Percentiles rank a stretch among this genome's conserved stretches.
Evolutionary conservation across 1,140 invertebrate species (phyloP).

Genomic region (Tachypleus tridentatus): DNA sequence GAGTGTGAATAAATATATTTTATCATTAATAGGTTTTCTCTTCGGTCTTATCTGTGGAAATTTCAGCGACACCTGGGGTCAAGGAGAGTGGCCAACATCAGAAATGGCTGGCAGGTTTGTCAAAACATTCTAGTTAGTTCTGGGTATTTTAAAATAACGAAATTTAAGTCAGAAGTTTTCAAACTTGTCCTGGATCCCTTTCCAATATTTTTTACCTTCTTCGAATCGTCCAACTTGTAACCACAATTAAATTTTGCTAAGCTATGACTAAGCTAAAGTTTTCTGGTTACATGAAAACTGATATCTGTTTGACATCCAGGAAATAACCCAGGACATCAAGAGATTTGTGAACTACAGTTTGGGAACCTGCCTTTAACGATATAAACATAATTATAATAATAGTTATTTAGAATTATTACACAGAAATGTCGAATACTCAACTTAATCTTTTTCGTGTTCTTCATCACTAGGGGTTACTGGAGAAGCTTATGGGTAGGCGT

Average conservation of each 20-base stretch:
- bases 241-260: too few species aligned
- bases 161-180: too few species aligned
- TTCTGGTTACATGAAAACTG: too few species aligned
- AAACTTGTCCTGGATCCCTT: too few species aligned
- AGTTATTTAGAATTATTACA: conserved; percentile 3
- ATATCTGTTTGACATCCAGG: too few species aligned
- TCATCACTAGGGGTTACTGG: conserved; percentile 40
- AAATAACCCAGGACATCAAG: too few species aligned
- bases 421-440: not conserved
- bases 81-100: conserved; percentile 60
- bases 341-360: not conserved
- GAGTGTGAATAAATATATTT: not conserved
- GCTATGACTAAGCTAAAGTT: too few species aligned
- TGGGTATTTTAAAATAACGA: too few species aligned
- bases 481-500: conserved; percentile 52
- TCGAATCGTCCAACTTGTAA: too few species aligned
- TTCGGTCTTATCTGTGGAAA: conserved; percentile 60
- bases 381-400: not conserved
- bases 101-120: conserved; percentile 59
- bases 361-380: not conserved
- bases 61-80: conserved; percentile 55
- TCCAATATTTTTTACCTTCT: too few species aligned
- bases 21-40: conserved; percentile 46
- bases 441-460: conserved; percentile 13
- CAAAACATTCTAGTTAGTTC: too few species aligned